Percentiles rank a stretch among this genome's conserved stretches.
Conservation (phyloP, 2,888 invertebrate species). For the Chironomus tentans region DNA sequence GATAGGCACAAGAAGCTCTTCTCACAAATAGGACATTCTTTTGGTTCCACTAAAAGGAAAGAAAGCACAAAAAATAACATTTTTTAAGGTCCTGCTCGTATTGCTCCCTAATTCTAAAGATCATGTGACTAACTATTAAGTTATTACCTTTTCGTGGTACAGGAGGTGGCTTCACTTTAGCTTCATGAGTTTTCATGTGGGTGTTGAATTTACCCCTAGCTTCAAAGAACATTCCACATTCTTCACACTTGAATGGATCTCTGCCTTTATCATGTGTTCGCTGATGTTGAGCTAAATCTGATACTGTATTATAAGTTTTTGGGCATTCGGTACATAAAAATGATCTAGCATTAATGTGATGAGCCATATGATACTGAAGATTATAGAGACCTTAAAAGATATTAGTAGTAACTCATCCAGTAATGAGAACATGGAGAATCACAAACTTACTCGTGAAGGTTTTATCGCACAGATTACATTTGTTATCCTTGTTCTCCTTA, state of each 20-base stretch:
- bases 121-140: too few relatives aligned
- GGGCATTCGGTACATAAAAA: slow-evolving; percentile 9
- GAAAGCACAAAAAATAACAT: too few relatives aligned
- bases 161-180: background rate
- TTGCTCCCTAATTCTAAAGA: too few relatives aligned
- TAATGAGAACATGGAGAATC: background rate
- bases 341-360: slow-evolving; percentile 6
- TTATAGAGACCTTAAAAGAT: background rate
- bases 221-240: background rate
- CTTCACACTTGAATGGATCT: background rate
- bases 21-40: slow-evolving; percentile 1
- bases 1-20: background rate
- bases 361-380: background rate
- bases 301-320: background rate
- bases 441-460: background rate
- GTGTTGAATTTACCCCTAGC: background rate
- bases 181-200: background rate
- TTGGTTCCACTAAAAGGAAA: background rate
- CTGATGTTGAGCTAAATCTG: slow-evolving; percentile 11
- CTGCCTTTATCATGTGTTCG: background rate
- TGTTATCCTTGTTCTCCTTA: background rate
- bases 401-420: background rate
- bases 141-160: too few relatives aligned
- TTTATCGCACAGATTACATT: background rate
- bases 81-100: too few relatives aligned